phyloP scores from a whole-genome alignment of 1,140 invertebrate genomes.

The Aphidius gifuensis region DNA sequence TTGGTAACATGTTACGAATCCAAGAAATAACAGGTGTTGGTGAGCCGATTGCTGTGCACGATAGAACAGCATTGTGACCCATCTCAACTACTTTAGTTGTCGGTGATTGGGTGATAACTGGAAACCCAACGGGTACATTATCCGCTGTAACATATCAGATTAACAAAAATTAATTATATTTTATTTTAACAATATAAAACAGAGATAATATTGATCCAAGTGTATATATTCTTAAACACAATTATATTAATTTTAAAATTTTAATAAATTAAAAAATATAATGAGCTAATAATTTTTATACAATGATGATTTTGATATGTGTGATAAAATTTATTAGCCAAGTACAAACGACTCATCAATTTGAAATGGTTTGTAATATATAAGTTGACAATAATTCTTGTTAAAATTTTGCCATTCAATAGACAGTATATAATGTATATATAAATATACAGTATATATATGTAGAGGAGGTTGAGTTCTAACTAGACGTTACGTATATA shows the following conservation, averaged over 20 bases:
- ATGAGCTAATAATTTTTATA: too few relatives aligned
- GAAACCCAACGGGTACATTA: slow-evolving; percentile 86
- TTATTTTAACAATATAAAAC: background rate
- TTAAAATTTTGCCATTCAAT: slow-evolving; percentile 22
- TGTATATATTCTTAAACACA: too few relatives aligned
- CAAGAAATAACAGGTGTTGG: slow-evolving; percentile 85
- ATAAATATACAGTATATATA: too few relatives aligned
- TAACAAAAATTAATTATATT: background rate
- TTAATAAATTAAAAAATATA: too few relatives aligned
- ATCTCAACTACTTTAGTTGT: slow-evolving; percentile 90
- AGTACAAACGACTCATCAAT: slow-evolving; percentile 17
- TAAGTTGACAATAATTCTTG: slow-evolving; percentile 22
- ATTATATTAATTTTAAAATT: too few relatives aligned
- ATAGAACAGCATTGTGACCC: slow-evolving; percentile 84
- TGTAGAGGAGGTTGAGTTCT: too few relatives aligned
- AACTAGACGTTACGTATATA: too few relatives aligned
- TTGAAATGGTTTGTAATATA: slow-evolving; percentile 20
- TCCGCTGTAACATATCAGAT: slow-evolving; percentile 67
- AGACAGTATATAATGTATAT: background rate
- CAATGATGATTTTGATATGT: background rate
- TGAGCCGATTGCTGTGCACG: slow-evolving; percentile 82
- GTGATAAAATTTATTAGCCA: background rate
- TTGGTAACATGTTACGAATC: slow-evolving; percentile 86
- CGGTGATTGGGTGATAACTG: slow-evolving; percentile 79
- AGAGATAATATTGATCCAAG: background rate